Conservation (phyloP, 1,140 invertebrate genomes). For the Ceratoteleas bidentatus region DNA sequence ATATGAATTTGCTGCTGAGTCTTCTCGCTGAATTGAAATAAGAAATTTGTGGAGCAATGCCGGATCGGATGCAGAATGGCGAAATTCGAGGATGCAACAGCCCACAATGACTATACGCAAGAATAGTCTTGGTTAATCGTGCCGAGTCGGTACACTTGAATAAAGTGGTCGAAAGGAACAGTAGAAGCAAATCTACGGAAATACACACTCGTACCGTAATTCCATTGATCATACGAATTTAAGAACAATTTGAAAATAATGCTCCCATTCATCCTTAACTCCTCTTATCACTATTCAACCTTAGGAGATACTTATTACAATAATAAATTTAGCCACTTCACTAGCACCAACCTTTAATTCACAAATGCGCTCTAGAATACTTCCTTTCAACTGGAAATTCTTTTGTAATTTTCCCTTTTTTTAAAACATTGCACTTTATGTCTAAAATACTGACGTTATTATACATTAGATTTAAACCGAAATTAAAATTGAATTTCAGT, state of each 20-base stretch:
- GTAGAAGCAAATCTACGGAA: constrained; percentile 11
- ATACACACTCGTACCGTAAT: constrained; percentile 20
- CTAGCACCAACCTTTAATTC: no score
- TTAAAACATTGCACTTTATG: no score
- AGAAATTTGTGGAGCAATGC: constrained; percentile 25
- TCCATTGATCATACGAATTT: constrained; percentile 11
- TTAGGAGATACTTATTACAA: neutral
- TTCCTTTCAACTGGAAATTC: no score
- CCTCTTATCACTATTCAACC: neutral
- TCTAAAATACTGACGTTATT: no score
- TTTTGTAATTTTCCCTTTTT: no score
- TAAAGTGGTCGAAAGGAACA: constrained; percentile 25
- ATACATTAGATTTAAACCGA: no score
- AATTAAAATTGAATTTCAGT: no score
- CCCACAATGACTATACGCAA: constrained; percentile 34
- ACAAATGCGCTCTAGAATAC: no score
- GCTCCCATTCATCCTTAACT: neutral
- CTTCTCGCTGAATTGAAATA: constrained; percentile 11
- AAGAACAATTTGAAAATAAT: constrained; percentile 19
- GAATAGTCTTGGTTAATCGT: constrained; percentile 44
- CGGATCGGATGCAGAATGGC: constrained; percentile 11
- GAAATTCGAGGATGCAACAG: constrained; percentile 37
- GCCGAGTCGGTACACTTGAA: constrained; percentile 29
- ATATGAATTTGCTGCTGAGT: constrained; percentile 1
- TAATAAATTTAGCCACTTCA: no score